Evolutionary conservation across 2,797 vertebrate genomes (phyloP), one percentile per base, ranked within the genome.

Genomic region (Macropus fuliginosus): DNA sequence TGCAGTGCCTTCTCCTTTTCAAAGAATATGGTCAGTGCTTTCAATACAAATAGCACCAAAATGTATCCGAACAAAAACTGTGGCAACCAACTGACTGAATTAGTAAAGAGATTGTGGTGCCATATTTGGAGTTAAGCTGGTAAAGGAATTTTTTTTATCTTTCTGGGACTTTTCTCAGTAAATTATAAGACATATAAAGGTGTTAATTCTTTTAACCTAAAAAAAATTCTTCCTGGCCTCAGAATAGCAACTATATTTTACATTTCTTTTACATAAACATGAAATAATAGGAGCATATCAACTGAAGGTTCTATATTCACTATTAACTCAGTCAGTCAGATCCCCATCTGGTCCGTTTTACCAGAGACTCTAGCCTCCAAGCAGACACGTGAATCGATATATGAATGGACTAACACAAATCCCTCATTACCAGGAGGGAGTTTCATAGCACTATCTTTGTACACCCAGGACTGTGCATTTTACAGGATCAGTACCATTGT

Each of bases 61-160:
- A 13, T 89, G 89, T 50, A 93, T 4, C 59, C 91, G 1, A 28
- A 93, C 90, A 94, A 74, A 95, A 97, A n/a, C 18, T 97, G 92
- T 66, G 52, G 52, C 59, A 66, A n/a, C 50, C 95, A 91, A 96
- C n/a, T 94, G 18, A 6, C 34, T n/a, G 94, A 89, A 90, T 93
- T 55, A 93, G 14, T 18, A 92, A 92, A 95, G 34, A 92, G 3
- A 2, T 55, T 93, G 87, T 92, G 12, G 31, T 16, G 21, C 96
- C 57, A 16, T 87, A 40, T 46, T 9, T 90, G 13, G 92, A 93
- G 95, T 4, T 4, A 95, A 56, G 5, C 92, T 94, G 92, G 16
- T 95, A 81, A 92, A 96, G 56, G 62, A 40, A 50, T 46, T 3
- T 50, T 87, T n/a, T 74, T 9, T 21, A 24, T 81, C 66, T 16